Conservation (phyloP, 2,888 invertebrate genomes). For the Myopa tessellatipennis region DNA sequence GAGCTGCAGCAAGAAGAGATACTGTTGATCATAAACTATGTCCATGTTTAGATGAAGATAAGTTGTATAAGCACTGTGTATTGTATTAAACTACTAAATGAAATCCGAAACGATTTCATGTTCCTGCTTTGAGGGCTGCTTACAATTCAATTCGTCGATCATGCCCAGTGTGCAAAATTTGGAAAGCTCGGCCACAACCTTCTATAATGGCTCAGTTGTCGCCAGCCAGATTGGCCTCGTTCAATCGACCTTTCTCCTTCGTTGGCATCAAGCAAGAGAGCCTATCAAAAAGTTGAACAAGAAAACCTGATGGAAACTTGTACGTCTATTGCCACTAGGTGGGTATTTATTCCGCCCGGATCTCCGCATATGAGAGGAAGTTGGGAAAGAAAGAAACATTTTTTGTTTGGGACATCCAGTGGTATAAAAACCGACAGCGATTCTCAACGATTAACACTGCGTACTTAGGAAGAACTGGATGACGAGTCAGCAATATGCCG, state of each 20-base stretch:
- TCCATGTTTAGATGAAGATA: slow-evolving; percentile 39
- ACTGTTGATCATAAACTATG: slow-evolving; percentile 17
- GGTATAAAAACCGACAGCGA: too few species aligned
- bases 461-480: too few species aligned
- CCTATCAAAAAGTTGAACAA: background rate
- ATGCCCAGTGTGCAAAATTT: too few species aligned
- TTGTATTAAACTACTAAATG: background rate
- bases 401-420: slow-evolving; percentile 16
- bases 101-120: background rate
- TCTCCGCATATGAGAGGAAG: slow-evolving; percentile 45
- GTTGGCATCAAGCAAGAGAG: too few species aligned
- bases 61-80: slow-evolving; percentile 1
- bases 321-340: slow-evolving; percentile 8
- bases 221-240: too few species aligned
- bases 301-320: background rate
- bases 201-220: slow-evolving; percentile 36
- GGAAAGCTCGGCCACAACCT: slow-evolving; percentile 12
- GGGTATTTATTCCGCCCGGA: slow-evolving; percentile 45
- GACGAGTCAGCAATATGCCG: too few species aligned
- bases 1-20: slow-evolving; percentile 35
- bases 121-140: background rate
- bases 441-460: too few species aligned
- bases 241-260: too few species aligned
- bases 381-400: slow-evolving; percentile 42
- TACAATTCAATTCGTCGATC: too few species aligned